Evolutionary conservation across 2,888 invertebrate genomes (phyloP), one percentile per base, ranked within the genome.

Genomic region (Drosophila engyochracea): DNA sequence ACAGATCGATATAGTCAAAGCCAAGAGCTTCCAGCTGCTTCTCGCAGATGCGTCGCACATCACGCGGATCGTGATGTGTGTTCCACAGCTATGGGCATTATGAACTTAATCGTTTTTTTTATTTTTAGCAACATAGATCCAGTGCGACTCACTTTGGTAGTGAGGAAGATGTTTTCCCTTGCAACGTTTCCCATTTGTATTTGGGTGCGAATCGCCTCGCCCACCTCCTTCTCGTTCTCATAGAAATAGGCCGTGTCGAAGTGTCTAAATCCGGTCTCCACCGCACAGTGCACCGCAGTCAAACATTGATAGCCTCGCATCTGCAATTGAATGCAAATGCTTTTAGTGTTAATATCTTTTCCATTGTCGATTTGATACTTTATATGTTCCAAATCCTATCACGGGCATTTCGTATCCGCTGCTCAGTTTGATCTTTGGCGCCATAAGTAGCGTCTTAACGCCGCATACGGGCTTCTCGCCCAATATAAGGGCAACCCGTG

Each of bases 1-100:
- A 97, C 0, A 97, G 94, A 90, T 98, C 97, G 61, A 98, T 94
- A 90, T 97, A 97, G 0, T 95, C 95, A 7, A 97, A 91, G 0
- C 95, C 95, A 74, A 97, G 94, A 66, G 95, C 94, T 0, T 93
- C 90, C 10, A 97, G 92, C 0, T 96, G 96, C 54, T 94, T 93
- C 53, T 95, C 94, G 77, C 96, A 94, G 1, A 96, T 95, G 4
- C 94, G 92, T 69, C 95, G 94, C 25, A 97, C 97, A 57, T 96
- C 92, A 31, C 96, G 95, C 0, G 95, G 94, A 33, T 95, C 94
- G 90, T 98, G 97, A 73, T 93, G 92, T n/a, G 37, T 85, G 30
- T 85, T 85, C 84, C 84, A 85, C 1, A 85, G 73, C 84, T 85
- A 14, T 25, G 19, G 31, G 51, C 10, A 37, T 39, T 39, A 7